A percentile compares a stretch with the other conserved stretches of the same genome.
Conservation (phyloP, 2,888 invertebrate genomes). For the Ceraclea dissimilis region DNA sequence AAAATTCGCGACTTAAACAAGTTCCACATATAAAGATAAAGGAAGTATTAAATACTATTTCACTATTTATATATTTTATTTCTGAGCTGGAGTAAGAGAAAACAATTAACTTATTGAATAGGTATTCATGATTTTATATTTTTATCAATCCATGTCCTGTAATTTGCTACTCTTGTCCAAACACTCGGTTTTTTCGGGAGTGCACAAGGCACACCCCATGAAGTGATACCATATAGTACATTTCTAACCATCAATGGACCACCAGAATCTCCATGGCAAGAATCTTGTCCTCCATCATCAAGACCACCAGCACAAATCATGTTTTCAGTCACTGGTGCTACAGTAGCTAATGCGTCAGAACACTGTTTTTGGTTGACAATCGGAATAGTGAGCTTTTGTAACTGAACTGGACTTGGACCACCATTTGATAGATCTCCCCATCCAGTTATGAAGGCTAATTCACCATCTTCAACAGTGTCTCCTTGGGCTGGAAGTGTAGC, state of each 20-base stretch:
- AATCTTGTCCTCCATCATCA: conserved; percentile 39
- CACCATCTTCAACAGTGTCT: conserved; percentile 31
- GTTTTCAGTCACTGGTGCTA: conserved; percentile 28
- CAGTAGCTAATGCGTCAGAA: background rate
- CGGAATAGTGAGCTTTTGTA: conserved; percentile 14
- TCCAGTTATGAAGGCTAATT: conserved; percentile 40
- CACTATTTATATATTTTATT: no score
- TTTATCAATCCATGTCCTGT: conserved; percentile 34
- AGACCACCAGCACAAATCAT: conserved; percentile 42
- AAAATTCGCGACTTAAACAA: no score
- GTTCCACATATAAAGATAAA: no score
- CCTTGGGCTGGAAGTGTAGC: conserved; percentile 31
- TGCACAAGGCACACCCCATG: conserved; percentile 53
- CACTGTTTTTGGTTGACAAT: conserved; percentile 10
- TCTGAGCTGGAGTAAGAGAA: no score
- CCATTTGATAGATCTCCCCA: conserved; percentile 35
- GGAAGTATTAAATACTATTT: no score
- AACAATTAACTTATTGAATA: no score
- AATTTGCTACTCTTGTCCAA: conserved; percentile 45
- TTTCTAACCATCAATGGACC: conserved; percentile 40
- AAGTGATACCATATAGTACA: conserved; percentile 47
- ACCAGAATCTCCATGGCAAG: conserved; percentile 49
- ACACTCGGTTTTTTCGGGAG: conserved; percentile 47
- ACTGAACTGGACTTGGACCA: conserved; percentile 3
- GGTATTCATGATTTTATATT: no score